Evolutionary conservation across 2,113 vertebrate genomes (phyloP), one percentile per base, ranked within the genome.

Genomic region (Limnothrissa miodon): DNA sequence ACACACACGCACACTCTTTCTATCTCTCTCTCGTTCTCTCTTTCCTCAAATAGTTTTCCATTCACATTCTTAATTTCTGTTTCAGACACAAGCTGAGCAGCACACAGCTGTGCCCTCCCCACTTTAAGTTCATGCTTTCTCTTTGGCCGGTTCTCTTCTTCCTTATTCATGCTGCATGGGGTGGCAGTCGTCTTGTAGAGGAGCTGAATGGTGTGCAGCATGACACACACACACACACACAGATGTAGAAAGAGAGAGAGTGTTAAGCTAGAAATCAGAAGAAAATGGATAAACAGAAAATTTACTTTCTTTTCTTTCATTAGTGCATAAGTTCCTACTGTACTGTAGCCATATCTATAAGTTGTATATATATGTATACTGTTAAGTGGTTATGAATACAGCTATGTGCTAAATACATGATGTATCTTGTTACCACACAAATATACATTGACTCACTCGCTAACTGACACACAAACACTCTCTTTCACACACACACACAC

Each of bases 181-280:
- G 90, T 87, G 83, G 11, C 15, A 29, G 36, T 74, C 66, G 13
- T 33, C 66, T 29, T 29, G n/a, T 29, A 74, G 66, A 74, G 25
- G 33, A 36, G 4, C 66, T 74, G 66, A 33, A 74, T 74, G 29
- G 29, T 36, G 66, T 36, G 25, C 33, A 13, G 66, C 29, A 36
- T 36, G 33, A 74, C 56, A 59, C 3, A 25, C 56, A 25, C 56
- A 59, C 4, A 59, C 56, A 59, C 56, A 59, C 17, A 51, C 48
- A 4, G 15, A 51, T 15, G 1, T 2, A 42, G 42, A 42, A 6
- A 42, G 42, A 42, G 42, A 42, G 42, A 6, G 42, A 42, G 42
- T 4, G 42, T 42, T 42, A 4, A 4, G 42, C 42, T 42, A 42
- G 8, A 48, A 15, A 48, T 48, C 8, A 48, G 15, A n/a, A n/a